Evolutionary conservation across 37 sponge, comb jelly and placozoan genomes (phyloP).

Genomic region (Chondrilla cf. caribensis): DNA sequence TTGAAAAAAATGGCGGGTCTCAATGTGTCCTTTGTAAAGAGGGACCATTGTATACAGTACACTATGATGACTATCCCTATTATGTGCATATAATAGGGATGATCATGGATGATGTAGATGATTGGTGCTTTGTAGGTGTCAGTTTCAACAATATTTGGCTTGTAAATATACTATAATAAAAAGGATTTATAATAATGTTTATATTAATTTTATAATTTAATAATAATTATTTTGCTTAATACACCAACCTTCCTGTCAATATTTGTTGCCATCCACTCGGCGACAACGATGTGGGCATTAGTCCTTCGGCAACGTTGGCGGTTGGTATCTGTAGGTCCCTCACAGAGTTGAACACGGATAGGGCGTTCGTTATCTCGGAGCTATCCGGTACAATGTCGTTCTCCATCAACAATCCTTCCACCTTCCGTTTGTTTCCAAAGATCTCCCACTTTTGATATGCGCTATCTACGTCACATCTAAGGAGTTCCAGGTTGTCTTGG

Average conservation of each 20-base stretch:
- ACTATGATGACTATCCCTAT: too few relatives aligned
- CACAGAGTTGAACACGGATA: background rate
- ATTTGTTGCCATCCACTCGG: background rate
- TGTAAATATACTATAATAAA: too few relatives aligned
- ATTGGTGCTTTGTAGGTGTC: too few relatives aligned
- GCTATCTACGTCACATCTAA: constrained; percentile 2
- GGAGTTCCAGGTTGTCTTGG: background rate
- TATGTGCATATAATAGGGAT: too few relatives aligned
- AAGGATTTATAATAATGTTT: too few relatives aligned
- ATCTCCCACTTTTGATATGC: constrained; percentile 45
- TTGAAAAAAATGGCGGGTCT: too few relatives aligned
- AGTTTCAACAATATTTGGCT: too few relatives aligned
- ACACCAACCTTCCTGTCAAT: background rate
- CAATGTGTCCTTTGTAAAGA: too few relatives aligned
- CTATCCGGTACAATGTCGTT: background rate
- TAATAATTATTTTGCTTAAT: too few relatives aligned
- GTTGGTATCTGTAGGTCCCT: background rate
- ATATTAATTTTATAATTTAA: too few relatives aligned
- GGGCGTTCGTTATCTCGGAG: background rate
- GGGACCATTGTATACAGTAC: too few relatives aligned
- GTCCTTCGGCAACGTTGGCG: background rate
- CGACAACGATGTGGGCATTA: background rate
- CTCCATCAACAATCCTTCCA: constrained; percentile 18
- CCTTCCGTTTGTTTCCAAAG: constrained; percentile 30
- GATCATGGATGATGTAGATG: too few relatives aligned